Base-by-base conservation (phyloP, 2,888 invertebrate genomes). In the Elysia crispata region DNA sequence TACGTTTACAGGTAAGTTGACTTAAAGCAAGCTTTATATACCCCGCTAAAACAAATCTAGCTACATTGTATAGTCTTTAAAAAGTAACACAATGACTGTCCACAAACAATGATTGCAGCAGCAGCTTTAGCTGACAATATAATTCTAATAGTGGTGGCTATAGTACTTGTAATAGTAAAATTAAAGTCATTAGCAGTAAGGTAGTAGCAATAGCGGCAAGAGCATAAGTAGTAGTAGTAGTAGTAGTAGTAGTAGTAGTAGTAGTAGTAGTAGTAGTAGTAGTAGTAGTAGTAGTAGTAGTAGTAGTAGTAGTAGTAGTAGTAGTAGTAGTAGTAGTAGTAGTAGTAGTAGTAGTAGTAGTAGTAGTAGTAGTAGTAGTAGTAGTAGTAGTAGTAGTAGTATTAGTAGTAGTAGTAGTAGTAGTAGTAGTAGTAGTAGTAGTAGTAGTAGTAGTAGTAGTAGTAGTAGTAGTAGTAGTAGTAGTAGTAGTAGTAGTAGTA, bases 231-330 rank as follows among this genome's bases (percentile, higher is more conserved):
- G n/a, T n/a, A n/a, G n/a, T 15, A n/a, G n/a, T n/a, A n/a, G n/a
- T n/a, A n/a, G n/a, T n/a, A n/a, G n/a, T n/a, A n/a, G n/a, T n/a
- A n/a, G 54, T 54, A 54, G 54, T 54, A 54, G 54, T 54, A 54
- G 54, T 54, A 54, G 54, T 54, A 54, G 54, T 54, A 54, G 54
- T 54, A 54, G 54, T 54, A 54, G 54, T 54, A 54, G 54, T 54
- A 54, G 54, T 54, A 54, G 54, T 54, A 54, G 54, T 54, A 54
- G 54, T 54, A 54, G 54, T 54, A 54, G 54, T 54, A 54, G 54
- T 54, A 54, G 54, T 54, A 54, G 54, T 54, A 54, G 54, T 54
- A 54, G 54, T 54, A 54, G 54, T 54, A 54, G 54, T 54, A 54
- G 15, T 54, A 54, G 54, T 54, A 54, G 54, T 54, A 54, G 54